Evolutionary conservation across 2,888 invertebrate species (phyloP).

Genomic region (Sympetrum striolatum): DNA sequence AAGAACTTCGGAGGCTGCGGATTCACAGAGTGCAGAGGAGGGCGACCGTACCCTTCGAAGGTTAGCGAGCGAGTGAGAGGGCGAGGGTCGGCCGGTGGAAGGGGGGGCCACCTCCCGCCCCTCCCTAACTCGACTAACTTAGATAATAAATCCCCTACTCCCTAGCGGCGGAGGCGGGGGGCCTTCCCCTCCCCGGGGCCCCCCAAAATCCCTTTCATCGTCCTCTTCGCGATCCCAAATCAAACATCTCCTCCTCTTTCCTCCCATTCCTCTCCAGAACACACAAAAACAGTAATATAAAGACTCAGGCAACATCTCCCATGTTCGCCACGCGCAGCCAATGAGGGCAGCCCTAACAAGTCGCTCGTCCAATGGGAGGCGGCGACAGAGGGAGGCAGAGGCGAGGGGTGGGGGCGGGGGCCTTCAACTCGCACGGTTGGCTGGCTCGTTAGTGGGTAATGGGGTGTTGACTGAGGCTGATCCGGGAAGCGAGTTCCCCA

Average conservation of each 20-base stretch:
- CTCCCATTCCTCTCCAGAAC: not conserved
- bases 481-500: slow-evolving; percentile 10
- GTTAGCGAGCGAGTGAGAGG: not conserved
- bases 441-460: slow-evolving; percentile 39
- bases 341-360: not conserved
- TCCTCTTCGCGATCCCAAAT: slow-evolving; percentile 11
- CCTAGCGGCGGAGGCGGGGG: not conserved
- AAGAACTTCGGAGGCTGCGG: not conserved
- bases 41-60: slow-evolving; percentile 2
- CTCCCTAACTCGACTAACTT: not conserved
- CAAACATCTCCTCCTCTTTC: slow-evolving; percentile 14
- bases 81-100: not conserved
- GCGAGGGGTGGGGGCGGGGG: not conserved
- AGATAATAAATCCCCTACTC: not conserved
- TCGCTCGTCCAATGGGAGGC: not conserved
- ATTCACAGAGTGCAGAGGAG: not conserved
- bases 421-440: slow-evolving; percentile 30
- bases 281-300: slow-evolving; percentile 30
- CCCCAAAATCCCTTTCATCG: not conserved
- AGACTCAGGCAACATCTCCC: slow-evolving; percentile 15
- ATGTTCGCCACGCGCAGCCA: slow-evolving; percentile 23
- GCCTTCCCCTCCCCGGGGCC: not conserved
- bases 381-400: not conserved
- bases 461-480: slow-evolving; percentile 31
- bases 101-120: not conserved